Conservation (phyloP, 2,113 vertebrate species). For the Ictalurus furcatus region DNA sequence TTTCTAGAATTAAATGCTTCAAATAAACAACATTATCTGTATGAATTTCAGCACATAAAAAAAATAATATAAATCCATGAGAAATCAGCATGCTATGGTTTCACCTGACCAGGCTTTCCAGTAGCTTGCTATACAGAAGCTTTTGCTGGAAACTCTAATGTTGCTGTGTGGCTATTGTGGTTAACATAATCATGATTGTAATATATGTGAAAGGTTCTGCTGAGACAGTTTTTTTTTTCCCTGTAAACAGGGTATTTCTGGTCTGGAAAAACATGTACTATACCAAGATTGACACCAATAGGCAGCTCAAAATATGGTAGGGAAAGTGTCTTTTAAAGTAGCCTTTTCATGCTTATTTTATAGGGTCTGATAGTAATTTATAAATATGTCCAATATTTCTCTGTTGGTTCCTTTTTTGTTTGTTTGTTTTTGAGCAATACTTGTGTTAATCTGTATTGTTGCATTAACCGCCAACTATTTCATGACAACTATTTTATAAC, state of each 20-base stretch:
- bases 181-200: slow-evolving; percentile 47
- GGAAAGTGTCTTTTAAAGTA: background rate
- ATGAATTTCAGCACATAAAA: background rate
- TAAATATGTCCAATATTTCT: background rate
- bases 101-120: slow-evolving; percentile 52
- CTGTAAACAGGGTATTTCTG: slow-evolving; percentile 55
- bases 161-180: slow-evolving; percentile 40
- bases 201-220: slow-evolving; percentile 64
- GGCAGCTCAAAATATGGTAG: background rate
- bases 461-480: background rate
- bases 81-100: background rate
- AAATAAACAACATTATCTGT: background rate
- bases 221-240: slow-evolving; percentile 51
- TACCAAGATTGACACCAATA: slow-evolving; percentile 6
- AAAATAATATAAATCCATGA: background rate
- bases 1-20: background rate
- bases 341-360: background rate
- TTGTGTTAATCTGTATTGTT: background rate
- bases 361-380: background rate
- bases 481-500: background rate
- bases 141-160: slow-evolving; percentile 61
- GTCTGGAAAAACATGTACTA: slow-evolving; percentile 40
- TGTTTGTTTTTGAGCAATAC: background rate
- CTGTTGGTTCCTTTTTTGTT: background rate
- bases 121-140: slow-evolving; percentile 42